Percentiles rank a stretch among this genome's conserved stretches.
Evolutionary conservation across 35 echinoderm and acorn worm genomes (phyloP).

Genomic region (Lytechinus pictus): DNA sequence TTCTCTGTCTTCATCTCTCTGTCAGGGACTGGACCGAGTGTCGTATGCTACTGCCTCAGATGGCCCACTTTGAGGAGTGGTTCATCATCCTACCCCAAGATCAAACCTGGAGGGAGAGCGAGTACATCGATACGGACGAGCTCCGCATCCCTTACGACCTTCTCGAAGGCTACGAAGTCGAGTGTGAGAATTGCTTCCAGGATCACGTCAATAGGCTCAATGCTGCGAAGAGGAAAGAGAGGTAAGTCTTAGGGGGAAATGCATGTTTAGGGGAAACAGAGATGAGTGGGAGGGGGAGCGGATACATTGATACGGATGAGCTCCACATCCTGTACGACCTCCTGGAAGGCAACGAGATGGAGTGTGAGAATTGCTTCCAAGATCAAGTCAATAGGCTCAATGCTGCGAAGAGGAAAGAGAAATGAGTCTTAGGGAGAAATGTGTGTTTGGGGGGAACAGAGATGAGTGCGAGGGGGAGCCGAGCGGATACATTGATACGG

Average conservation of each 20-base stretch:
- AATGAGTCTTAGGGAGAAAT: conserved; percentile 12
- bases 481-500: conserved; percentile 73
- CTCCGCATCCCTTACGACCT: conserved; percentile 74
- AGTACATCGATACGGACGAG: conserved; percentile 75
- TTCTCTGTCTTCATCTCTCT: background rate
- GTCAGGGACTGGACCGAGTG: conserved; percentile 79
- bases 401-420: conserved; percentile 83
- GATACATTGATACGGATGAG: conserved; percentile 74
- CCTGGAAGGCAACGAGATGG: conserved; percentile 60
- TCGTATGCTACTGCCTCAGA: conserved; percentile 45
- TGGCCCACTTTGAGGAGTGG: conserved; percentile 70
- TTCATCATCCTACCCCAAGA: conserved; percentile 66
- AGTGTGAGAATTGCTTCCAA: conserved; percentile 74
- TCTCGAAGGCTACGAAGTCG: conserved; percentile 59
- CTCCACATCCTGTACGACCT: conserved; percentile 72
- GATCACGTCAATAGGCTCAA: conserved; percentile 77
- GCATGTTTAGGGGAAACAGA: no score
- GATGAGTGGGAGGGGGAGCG: conserved; percentile 55
- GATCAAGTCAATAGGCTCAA: conserved; percentile 77
- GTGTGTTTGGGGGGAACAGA: no score
- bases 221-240: conserved; percentile 83
- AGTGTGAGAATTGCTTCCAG: conserved; percentile 75
- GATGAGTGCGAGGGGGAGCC: no score
- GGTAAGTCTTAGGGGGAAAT: conserved; percentile 30
- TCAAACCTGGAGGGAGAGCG: conserved; percentile 68